phyloP scores from a whole-genome alignment of 2,888 invertebrate genomes.

The Lepeophtheirus nordmannii region DNA sequence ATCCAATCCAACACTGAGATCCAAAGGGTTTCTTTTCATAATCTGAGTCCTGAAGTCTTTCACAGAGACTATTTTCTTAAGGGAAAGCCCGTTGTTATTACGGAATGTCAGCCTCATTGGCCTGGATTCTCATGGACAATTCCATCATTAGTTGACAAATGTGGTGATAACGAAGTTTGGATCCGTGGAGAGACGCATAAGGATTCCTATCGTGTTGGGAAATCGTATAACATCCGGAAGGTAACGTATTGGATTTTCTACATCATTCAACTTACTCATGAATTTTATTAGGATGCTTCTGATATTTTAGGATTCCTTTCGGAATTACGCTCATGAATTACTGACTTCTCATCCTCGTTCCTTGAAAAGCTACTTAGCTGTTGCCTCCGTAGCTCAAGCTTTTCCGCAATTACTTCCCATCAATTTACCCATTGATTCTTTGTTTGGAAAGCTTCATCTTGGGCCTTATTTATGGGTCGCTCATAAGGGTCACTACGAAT shows the following conservation, averaged over 20 bases:
- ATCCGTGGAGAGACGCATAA: constrained; percentile 21
- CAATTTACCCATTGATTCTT: not conserved
- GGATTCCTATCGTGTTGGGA: constrained; percentile 18
- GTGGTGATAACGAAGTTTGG: constrained; percentile 21
- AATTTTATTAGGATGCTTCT: too few species aligned
- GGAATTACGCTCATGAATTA: constrained; percentile 18
- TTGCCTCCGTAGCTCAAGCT: constrained; percentile 10
- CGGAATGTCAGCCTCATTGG: constrained; percentile 9
- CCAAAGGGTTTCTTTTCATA: constrained; percentile 8
- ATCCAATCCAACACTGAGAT: constrained; percentile 2
- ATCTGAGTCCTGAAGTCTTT: not conserved
- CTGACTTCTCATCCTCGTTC: constrained; percentile 6
- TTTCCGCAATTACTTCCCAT: constrained; percentile 17
- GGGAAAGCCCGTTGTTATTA: constrained; percentile 20
- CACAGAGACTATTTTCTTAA: not conserved
- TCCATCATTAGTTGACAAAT: constrained; percentile 5
- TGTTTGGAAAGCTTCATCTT: constrained; percentile 20
- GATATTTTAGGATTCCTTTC: constrained; percentile 13
- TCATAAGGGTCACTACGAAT: constrained; percentile 20
- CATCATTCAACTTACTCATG: too few species aligned
- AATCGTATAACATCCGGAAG: constrained; percentile 15
- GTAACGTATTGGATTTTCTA: not conserved
- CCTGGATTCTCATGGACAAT: constrained; percentile 12
- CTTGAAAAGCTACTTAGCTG: constrained; percentile 13
- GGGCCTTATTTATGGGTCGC: constrained; percentile 23